Conservation (phyloP, 2,888 invertebrate genomes). For the Xylota sylvarum region DNA sequence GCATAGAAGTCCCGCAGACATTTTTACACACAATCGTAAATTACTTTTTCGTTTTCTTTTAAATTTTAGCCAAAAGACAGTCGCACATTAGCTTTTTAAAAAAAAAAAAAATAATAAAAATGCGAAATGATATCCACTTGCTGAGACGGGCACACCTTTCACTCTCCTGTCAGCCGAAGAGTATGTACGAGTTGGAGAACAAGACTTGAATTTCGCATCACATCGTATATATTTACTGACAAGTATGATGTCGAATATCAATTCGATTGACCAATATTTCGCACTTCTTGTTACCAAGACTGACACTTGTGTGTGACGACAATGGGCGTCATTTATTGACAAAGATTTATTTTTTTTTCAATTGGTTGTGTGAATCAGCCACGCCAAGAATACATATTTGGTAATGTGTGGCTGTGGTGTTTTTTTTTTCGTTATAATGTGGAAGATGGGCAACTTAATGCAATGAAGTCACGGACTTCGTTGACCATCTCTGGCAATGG, state of each 20-base stretch:
- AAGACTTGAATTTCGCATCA: slow-evolving; percentile 28
- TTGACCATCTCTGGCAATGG: slow-evolving; percentile 41
- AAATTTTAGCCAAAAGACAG: slow-evolving; percentile 20
- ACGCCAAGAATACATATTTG: slow-evolving; percentile 7
- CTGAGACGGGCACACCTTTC: slow-evolving; percentile 28
- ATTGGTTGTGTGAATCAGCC: slow-evolving; percentile 31
- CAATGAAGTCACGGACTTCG: slow-evolving; percentile 33
- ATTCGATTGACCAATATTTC: slow-evolving; percentile 50
- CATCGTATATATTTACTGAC: neutral
- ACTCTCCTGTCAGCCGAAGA: neutral
- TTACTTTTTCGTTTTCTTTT: slow-evolving; percentile 39
- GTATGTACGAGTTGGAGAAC: neutral
- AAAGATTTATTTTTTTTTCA: neutral
- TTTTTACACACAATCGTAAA: slow-evolving; percentile 40
- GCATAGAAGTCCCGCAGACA: slow-evolving; percentile 9
- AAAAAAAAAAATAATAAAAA: neutral
- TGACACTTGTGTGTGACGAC: slow-evolving; percentile 14
- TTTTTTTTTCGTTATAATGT: neutral
- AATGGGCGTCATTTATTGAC: slow-evolving; percentile 45
- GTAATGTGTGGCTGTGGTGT: slow-evolving; percentile 1
- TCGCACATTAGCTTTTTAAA: slow-evolving; percentile 34
- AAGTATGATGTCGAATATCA: slow-evolving; percentile 38
- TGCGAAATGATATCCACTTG: slow-evolving; percentile 20
- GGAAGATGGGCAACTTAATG: slow-evolving; percentile 9
- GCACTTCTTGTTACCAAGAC: slow-evolving; percentile 49